These are phyloP conservation scores for Trissolcus japonicus DNA, from an alignment of 2,888 invertebrate species.

Conservation along the genomic window DNA sequence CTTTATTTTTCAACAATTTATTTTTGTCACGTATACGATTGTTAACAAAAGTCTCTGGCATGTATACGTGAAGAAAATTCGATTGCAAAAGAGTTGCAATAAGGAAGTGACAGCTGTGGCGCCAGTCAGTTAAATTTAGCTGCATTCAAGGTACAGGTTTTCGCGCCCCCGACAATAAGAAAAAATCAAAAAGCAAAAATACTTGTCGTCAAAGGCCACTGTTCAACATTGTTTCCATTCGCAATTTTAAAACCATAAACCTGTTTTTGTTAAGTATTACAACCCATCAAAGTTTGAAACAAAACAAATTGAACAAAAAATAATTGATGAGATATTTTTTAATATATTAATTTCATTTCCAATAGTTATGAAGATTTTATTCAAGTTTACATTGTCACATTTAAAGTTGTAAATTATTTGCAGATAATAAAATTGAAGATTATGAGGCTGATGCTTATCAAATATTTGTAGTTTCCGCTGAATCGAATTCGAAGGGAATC, in stretches of 20 bases:
- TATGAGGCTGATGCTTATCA: neutral
- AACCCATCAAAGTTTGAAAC: neutral
- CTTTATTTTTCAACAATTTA: constrained; percentile 9
- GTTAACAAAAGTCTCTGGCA: neutral
- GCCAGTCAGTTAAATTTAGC: constrained; percentile 38
- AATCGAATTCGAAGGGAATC: constrained; percentile 21
- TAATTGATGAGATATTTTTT: no score
- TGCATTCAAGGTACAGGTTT: constrained; percentile 27
- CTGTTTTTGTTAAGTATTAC: neutral
- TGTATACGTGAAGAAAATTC: constrained; percentile 16
- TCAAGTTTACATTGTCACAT: neutral
- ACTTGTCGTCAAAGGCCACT: neutral
- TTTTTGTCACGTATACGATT: constrained; percentile 6
- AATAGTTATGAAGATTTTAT: no score
- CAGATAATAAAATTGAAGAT: neutral
- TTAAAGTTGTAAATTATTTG: neutral
- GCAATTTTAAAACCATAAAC: neutral
- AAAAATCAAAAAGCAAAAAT: constrained; percentile 3
- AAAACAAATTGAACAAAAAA: neutral
- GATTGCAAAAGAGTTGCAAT: constrained; percentile 18
- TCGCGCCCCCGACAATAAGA: constrained; percentile 13
- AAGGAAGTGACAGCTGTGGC: constrained; percentile 31
- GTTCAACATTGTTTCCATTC: neutral
- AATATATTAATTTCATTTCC: neutral
- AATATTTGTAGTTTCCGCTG: neutral